These are phyloP conservation scores for Meriones psammophilus DNA, from an alignment of 2,797 vertebrate species.

Conservation along the genomic window DNA sequence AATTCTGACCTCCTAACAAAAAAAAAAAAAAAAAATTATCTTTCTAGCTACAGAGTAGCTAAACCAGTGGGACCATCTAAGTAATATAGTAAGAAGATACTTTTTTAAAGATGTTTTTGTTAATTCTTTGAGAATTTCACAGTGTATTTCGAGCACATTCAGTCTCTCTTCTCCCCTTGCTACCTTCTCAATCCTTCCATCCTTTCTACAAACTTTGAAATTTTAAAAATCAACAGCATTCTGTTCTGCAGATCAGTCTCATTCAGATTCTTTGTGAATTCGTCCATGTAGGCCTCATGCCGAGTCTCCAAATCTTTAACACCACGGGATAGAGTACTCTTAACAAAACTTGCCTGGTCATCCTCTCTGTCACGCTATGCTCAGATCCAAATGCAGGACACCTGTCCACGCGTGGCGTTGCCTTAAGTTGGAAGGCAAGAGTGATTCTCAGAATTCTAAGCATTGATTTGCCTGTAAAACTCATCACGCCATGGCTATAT, in stretches of 20 bases:
- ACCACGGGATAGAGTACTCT: fast-evolving
- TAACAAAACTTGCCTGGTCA: background rate
- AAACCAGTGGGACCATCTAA: background rate
- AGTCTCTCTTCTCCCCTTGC: background rate
- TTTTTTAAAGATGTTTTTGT: background rate
- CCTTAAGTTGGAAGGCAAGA: background rate
- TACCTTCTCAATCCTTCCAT: background rate
- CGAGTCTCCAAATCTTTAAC: background rate
- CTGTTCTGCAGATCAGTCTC: background rate
- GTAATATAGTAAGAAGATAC: too few species aligned
- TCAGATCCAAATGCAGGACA: background rate
- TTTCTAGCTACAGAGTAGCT: background rate
- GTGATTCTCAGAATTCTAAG: background rate
- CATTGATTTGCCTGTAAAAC: background rate
- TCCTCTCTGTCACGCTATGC: background rate
- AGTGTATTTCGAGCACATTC: background rate
- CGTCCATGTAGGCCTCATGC: background rate
- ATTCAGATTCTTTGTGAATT: background rate
- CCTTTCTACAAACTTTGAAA: background rate
- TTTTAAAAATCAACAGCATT: background rate
- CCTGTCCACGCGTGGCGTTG: background rate
- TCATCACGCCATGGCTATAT: background rate
- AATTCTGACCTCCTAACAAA: background rate
- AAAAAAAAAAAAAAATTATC: background rate
- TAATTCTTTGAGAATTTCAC: background rate